phyloP scores from a whole-genome alignment of 2,113 vertebrate genomes.

The Stegostoma tigrinum region DNA sequence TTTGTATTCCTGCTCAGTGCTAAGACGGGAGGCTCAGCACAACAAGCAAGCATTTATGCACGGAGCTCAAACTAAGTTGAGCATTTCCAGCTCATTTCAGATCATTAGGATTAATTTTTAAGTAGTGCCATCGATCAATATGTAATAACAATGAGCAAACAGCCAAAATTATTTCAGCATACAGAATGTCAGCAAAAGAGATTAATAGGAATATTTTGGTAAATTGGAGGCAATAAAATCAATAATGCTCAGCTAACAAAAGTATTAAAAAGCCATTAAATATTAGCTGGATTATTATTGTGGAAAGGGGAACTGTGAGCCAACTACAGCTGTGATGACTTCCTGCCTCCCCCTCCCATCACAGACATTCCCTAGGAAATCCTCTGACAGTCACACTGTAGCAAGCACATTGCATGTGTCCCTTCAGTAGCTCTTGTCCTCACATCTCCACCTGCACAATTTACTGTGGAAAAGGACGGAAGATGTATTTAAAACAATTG shows the following conservation, averaged over 20 bases:
- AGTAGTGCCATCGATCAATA: not conserved
- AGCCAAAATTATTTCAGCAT: not conserved
- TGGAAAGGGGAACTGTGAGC: not conserved
- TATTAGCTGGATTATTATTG: not conserved
- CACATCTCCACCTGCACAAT: not conserved
- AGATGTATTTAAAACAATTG: not conserved
- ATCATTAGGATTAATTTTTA: not conserved
- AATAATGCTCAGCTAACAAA: not conserved
- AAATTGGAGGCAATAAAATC: not conserved
- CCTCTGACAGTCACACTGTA: not conserved
- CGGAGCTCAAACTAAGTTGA: not conserved
- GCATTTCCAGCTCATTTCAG: not conserved
- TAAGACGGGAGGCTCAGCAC: not conserved
- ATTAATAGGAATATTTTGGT: not conserved
- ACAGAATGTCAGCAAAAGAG: not conserved
- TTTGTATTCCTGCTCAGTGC: not conserved
- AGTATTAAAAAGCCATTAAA: not conserved
- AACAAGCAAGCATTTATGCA: not conserved
- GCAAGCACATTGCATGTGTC: not conserved
- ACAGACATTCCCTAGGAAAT: not conserved
- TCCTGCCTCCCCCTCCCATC: not conserved
- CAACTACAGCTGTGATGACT: not conserved
- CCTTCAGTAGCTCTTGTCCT: not conserved
- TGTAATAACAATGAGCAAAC: not conserved
- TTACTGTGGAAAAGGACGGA: not conserved